phyloP scores from a whole-genome alignment of 2,113 vertebrate genomes.

The Brachyhypopomus gauderio region DNA sequence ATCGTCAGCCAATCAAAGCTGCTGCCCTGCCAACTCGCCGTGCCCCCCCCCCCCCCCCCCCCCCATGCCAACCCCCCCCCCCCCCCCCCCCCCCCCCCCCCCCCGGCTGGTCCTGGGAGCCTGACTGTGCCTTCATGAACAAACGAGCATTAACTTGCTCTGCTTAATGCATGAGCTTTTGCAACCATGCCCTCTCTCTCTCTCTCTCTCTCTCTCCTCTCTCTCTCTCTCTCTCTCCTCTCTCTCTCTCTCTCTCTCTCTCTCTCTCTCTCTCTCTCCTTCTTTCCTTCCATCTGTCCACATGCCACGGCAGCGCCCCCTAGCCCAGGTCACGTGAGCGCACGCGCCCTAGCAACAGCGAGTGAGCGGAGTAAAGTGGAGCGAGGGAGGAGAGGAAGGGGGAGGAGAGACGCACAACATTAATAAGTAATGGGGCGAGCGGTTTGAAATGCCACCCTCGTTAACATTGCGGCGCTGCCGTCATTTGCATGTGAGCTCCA shows the following conservation, averaged over 20 bases:
- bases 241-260: neutral
- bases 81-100: no score
- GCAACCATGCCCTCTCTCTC: constrained; percentile 9
- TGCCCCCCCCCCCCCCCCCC: constrained; percentile 22
- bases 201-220: neutral
- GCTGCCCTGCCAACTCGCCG: constrained; percentile 2
- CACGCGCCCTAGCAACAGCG: constrained; percentile 78
- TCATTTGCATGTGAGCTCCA: constrained; percentile 75
- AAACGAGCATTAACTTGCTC: constrained; percentile 32
- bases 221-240: constrained; percentile 12
- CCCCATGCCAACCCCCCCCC: neutral
- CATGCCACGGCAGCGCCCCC: constrained; percentile 75
- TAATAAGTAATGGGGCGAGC: constrained; percentile 82
- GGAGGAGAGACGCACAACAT: constrained; percentile 72
- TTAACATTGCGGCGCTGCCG: constrained; percentile 73
- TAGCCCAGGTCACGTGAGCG: constrained; percentile 76
- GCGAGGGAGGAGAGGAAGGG: constrained; percentile 45
- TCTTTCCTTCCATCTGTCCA: constrained; percentile 36
- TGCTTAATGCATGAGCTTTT: constrained; percentile 9
- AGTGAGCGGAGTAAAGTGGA: constrained; percentile 65
- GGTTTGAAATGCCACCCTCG: constrained; percentile 76
- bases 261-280: constrained; percentile 9
- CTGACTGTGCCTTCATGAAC: constrained; percentile 66
- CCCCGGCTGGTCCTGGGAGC: constrained; percentile 22
- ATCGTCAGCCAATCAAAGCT: constrained; percentile 32